Conservation (phyloP, 2,113 vertebrate genomes). For the Hemicordylus capensis region DNA sequence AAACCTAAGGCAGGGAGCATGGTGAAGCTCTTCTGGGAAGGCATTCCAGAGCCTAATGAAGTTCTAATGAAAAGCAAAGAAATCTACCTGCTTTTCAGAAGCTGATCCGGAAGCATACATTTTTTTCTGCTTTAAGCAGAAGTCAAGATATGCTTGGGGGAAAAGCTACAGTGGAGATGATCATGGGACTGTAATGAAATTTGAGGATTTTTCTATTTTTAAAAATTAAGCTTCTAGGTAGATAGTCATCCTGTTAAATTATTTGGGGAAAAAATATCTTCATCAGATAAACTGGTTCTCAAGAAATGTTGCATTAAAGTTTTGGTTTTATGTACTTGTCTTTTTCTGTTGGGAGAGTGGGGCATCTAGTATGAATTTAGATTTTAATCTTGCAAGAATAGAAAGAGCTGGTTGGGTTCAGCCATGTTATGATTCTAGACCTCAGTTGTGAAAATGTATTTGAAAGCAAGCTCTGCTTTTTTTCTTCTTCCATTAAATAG, state of each 20-base stretch:
- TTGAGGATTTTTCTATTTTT: neutral
- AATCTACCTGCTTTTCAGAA: neutral
- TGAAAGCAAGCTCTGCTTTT: neutral
- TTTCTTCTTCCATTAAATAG: too few relatives aligned
- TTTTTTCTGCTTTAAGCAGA: slow-evolving; percentile 4
- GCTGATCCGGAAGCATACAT: neutral
- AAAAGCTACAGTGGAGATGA: neutral
- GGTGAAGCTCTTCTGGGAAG: too few relatives aligned
- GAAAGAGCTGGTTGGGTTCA: neutral
- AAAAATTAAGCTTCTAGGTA: neutral
- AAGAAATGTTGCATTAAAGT: too few relatives aligned
- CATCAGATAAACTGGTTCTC: too few relatives aligned
- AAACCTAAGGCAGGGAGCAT: too few relatives aligned
- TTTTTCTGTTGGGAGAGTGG: too few relatives aligned
- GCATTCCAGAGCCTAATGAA: too few relatives aligned
- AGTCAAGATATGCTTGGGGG: neutral
- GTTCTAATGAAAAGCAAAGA: neutral
- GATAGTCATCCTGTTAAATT: neutral
- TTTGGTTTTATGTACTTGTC: too few relatives aligned
- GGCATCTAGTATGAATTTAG: too few relatives aligned
- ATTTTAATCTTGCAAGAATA: neutral
- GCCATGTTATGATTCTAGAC: neutral
- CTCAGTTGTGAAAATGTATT: neutral
- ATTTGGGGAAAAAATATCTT: too few relatives aligned
- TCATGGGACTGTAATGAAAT: neutral